These are phyloP conservation scores for Arctia plantaginis DNA, from an alignment of 2,888 invertebrate genomes.

Conservation along the genomic window DNA sequence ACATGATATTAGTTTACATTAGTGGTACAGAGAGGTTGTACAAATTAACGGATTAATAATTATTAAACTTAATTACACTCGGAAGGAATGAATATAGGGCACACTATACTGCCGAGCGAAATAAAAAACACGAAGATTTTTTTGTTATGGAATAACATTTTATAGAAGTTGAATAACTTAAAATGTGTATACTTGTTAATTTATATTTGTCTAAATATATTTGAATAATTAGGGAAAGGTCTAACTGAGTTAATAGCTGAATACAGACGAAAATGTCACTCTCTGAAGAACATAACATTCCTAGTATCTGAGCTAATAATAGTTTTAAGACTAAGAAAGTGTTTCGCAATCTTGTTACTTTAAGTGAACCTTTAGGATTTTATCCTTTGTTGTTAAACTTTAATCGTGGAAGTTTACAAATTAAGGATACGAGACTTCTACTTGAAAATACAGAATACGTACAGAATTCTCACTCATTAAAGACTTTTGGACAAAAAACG, in stretches of 20 bases:
- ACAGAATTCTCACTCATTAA: background rate
- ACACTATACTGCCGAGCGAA: background rate
- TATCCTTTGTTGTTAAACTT: background rate
- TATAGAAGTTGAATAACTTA: background rate
- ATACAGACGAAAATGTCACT: too few species aligned
- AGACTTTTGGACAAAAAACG: background rate
- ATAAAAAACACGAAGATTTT: background rate
- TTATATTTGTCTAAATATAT: too few species aligned
- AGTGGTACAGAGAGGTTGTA: background rate
- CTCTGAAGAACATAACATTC: background rate
- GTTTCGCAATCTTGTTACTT: background rate
- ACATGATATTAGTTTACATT: background rate
- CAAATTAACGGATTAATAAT: constrained; percentile 1
- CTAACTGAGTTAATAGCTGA: too few species aligned
- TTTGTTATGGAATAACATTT: background rate
- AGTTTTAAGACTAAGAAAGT: background rate
- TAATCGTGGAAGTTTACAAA: background rate
- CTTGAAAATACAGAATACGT: background rate
- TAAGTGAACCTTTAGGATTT: background rate
- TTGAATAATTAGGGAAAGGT: too few species aligned
- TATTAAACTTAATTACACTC: background rate
- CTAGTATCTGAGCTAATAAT: background rate
- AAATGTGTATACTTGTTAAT: background rate
- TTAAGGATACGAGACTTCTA: background rate
- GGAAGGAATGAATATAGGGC: background rate